A percentile compares a stretch with the other conserved stretches of the same genome.
phyloP scores from a whole-genome alignment of 2,797 vertebrate species.

The Aphelocoma californica region DNA sequence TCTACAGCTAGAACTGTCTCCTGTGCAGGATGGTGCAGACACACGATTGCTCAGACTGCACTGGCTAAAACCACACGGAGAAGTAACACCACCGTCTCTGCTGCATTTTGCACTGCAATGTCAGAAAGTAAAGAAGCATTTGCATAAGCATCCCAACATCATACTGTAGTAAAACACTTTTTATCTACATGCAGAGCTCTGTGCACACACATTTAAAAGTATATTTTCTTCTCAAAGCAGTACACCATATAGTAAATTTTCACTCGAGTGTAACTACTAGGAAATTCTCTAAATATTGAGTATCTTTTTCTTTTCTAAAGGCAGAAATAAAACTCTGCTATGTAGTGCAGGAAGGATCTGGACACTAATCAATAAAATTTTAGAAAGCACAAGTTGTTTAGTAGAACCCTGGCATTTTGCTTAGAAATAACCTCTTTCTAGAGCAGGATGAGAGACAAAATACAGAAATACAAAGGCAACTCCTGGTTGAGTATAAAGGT shows the following conservation, averaged over 20 bases:
- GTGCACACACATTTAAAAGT: not conserved
- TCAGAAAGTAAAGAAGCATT: constrained; percentile 14
- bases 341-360: not conserved
- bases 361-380: not conserved
- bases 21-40: not conserved
- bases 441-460: not conserved
- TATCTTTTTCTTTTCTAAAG: constrained; percentile 23
- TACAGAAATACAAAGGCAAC: not conserved
- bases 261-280: not conserved
- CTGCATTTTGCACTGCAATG: not conserved
- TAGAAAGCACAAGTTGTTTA: constrained; percentile 10
- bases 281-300: not conserved
- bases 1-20: not conserved
- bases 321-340: constrained; percentile 23
- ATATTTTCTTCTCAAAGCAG: not conserved
- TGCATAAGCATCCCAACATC: constrained; percentile 1
- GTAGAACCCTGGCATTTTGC: not conserved
- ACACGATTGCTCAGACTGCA: not conserved
- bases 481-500: not conserved
- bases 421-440: not conserved
- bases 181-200: constrained; percentile 28
- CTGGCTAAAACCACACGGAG: not conserved
- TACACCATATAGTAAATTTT: not conserved
- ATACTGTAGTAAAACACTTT: not conserved
- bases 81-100: not conserved